phyloP scores from a whole-genome alignment of 2,113 vertebrate species.

The Accipiter cooperii region DNA sequence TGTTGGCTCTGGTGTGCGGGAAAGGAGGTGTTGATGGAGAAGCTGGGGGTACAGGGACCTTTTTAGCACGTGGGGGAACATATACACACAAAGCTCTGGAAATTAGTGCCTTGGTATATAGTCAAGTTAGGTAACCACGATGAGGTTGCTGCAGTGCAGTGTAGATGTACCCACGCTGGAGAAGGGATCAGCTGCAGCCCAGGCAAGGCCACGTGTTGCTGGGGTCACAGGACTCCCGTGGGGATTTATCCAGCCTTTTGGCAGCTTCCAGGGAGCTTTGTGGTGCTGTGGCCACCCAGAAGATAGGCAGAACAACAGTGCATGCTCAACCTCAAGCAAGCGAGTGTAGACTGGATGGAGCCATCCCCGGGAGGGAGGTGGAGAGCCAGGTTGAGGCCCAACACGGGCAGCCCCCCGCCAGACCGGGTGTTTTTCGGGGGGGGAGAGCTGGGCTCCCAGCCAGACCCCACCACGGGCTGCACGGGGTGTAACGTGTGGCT shows the following conservation, averaged over 20 bases:
- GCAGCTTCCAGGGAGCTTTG: conserved; percentile 43
- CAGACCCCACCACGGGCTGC: neutral
- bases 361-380: neutral
- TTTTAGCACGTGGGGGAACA: neutral
- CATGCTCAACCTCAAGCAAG: conserved; percentile 32
- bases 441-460: neutral
- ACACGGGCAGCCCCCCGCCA: neutral
- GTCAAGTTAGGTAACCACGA: neutral
- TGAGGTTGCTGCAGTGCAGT: neutral
- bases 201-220: neutral
- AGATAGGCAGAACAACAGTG: neutral
- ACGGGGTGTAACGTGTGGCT: rapidly evolving
- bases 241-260: neutral
- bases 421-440: neutral
- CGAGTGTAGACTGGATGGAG: neutral
- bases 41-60: neutral
- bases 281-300: conserved; percentile 1
- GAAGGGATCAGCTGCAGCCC: neutral
- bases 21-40: neutral
- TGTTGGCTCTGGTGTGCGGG: neutral
- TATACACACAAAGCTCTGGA: conserved; percentile 41
- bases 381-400: neutral
- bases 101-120: neutral
- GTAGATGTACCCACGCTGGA: neutral
- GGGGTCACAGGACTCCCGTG: neutral